phyloP scores from a whole-genome alignment of 2,888 invertebrate genomes.

The Hybos culiciformis region DNA sequence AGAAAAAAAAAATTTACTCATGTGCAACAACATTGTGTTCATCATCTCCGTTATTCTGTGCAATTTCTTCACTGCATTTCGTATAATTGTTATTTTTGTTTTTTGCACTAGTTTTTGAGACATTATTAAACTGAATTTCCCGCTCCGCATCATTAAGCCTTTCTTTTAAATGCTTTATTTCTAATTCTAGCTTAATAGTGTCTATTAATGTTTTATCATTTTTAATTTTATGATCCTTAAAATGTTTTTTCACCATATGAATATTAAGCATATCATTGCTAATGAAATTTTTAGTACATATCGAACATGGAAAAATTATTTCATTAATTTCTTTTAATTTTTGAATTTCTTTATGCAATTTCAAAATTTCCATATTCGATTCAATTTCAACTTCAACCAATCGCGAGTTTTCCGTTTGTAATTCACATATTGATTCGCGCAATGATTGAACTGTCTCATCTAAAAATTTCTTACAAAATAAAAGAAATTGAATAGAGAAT shows the following conservation, averaged over 20 bases:
- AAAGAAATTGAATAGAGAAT: conserved; percentile 29
- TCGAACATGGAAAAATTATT: conserved; percentile 30
- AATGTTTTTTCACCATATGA: conserved; percentile 29
- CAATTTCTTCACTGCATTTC: conserved; percentile 3
- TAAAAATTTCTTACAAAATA: conserved; percentile 31
- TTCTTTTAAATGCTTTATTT: conserved; percentile 50
- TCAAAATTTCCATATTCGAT: conserved; percentile 26
- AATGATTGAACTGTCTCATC: conserved; percentile 28
- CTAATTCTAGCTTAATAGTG: conserved; percentile 47
- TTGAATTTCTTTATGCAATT: conserved; percentile 29
- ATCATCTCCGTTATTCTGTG: too few species aligned
- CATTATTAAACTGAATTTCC: too few species aligned
- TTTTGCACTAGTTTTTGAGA: conserved; percentile 17
- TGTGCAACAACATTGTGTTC: too few species aligned
- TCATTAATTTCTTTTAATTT: conserved; percentile 30
- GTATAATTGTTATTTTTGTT: conserved; percentile 10
- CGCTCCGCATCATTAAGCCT: conserved; percentile 46
- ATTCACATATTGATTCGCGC: conserved; percentile 20
- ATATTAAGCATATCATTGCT: conserved; percentile 32
- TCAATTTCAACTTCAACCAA: conserved; percentile 22
- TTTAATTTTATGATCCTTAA: conserved; percentile 18
- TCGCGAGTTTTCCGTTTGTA: conserved; percentile 25
- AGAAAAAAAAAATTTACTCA: too few species aligned
- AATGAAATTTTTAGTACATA: conserved; percentile 33
- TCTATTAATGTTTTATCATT: conserved; percentile 39